Conservation (phyloP, 2,888 invertebrate genomes). For the Schrankia costaestrigalis region DNA sequence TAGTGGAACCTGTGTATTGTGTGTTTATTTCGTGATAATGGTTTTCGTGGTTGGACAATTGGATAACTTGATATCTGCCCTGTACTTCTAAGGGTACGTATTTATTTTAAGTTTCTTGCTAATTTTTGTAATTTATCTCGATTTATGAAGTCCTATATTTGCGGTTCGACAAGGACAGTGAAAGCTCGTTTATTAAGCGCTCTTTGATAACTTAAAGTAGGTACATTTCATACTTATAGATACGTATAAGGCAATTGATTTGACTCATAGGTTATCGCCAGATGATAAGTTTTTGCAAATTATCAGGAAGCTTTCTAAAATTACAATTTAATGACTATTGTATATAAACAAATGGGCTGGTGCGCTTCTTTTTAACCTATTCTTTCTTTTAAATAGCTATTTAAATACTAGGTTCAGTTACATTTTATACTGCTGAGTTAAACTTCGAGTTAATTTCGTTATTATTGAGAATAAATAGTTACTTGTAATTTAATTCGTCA, state of each 20-base stretch:
- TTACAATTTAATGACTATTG: slow-evolving; percentile 11
- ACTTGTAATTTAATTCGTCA: too few relatives aligned
- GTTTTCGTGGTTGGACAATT: slow-evolving; percentile 66
- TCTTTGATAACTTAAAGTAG: too few relatives aligned
- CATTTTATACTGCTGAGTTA: too few relatives aligned
- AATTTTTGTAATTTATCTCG: slow-evolving; percentile 43
- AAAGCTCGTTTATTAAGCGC: slow-evolving; percentile 12
- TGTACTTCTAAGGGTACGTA: slow-evolving; percentile 75
- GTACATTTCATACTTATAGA: too few relatives aligned
- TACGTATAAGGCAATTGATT: too few relatives aligned
- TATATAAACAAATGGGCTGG: too few relatives aligned
- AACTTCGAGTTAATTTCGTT: too few relatives aligned
- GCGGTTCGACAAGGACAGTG: slow-evolving; percentile 7
- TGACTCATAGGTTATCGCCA: slow-evolving; percentile 59
- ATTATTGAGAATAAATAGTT: too few relatives aligned
- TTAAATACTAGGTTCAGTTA: too few relatives aligned
- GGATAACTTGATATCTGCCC: slow-evolving; percentile 63
- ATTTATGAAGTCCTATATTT: slow-evolving; percentile 23
- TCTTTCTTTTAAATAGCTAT: too few relatives aligned
- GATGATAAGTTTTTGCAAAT: slow-evolving; percentile 56
- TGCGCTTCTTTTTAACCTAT: too few relatives aligned
- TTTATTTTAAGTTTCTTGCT: slow-evolving; percentile 65
- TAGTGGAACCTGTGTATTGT: slow-evolving; percentile 71
- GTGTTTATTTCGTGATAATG: slow-evolving; percentile 73
- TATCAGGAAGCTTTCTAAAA: slow-evolving; percentile 25